Evolutionary conservation across 2,113 vertebrate species (phyloP).

Genomic region (Bubo bubo): DNA sequence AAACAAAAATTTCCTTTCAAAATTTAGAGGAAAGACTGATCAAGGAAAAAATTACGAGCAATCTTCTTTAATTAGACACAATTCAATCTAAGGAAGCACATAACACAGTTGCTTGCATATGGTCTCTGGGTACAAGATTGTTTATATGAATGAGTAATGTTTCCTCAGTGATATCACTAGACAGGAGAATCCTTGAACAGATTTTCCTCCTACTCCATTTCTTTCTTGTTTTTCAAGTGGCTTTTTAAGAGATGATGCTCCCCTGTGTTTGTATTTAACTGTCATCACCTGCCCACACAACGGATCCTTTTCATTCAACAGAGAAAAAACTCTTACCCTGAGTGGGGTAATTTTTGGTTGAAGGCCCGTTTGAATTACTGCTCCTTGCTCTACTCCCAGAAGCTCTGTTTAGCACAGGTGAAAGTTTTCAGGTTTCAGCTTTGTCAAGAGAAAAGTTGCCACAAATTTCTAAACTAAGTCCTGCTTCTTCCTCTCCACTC

Average conservation of each 20-base stretch:
- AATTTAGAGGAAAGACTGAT: neutral
- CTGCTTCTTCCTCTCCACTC: neutral
- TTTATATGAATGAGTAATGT: neutral
- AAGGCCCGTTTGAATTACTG: neutral
- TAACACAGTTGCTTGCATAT: neutral
- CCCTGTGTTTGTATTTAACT: neutral
- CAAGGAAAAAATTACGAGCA: neutral
- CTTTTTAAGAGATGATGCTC: neutral
- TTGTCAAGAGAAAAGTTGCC: neutral
- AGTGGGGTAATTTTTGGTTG: neutral
- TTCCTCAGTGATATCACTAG: neutral
- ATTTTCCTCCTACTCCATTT: neutral
- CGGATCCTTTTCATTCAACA: neutral
- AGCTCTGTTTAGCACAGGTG: neutral
- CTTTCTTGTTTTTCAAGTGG: neutral
- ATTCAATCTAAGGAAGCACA: neutral
- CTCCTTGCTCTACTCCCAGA: neutral
- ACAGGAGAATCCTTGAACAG: neutral
- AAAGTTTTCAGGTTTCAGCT: neutral
- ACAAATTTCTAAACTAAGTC: neutral
- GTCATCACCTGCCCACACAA: neutral
- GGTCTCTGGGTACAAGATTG: too few relatives aligned
- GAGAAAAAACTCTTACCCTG: neutral
- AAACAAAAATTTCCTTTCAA: neutral
- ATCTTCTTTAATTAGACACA: neutral